Evolutionary conservation across 2,888 invertebrate species (phyloP).

Genomic region (Hartigia nigra): DNA sequence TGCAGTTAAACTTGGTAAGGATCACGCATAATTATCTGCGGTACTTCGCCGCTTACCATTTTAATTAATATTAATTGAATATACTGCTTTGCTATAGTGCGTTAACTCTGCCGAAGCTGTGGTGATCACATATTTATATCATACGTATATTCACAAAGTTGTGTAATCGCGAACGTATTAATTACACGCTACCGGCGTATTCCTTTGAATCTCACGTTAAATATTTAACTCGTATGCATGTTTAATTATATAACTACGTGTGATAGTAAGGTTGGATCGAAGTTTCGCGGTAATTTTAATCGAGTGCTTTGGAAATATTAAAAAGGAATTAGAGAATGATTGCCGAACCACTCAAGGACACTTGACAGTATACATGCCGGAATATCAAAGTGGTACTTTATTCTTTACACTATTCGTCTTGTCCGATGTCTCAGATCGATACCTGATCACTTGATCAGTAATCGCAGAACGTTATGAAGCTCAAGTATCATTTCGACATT

Average conservation of each 20-base stretch:
- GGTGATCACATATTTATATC: not conserved
- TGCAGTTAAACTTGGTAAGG: not conserved
- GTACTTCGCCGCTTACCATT: conserved; percentile 37
- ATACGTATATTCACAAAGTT: not conserved
- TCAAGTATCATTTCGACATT: not conserved
- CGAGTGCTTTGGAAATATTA: not conserved
- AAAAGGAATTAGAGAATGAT: not conserved
- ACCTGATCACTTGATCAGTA: not conserved
- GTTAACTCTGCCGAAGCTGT: not conserved
- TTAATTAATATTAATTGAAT: conserved; percentile 62
- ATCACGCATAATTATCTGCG: conserved; percentile 35
- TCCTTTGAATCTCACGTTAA: conserved; percentile 48
- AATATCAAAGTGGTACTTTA: not conserved
- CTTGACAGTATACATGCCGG: not conserved
- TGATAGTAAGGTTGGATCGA: conserved; percentile 24
- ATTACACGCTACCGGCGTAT: conserved; percentile 34
- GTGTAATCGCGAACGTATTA: not conserved
- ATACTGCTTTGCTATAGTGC: conserved; percentile 31
- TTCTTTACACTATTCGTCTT: not conserved
- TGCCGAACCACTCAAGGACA: not conserved
- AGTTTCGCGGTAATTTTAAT: not conserved
- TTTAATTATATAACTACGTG: conserved; percentile 55
- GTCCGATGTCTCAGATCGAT: not conserved
- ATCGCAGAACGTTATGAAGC: not conserved
- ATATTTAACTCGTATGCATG: conserved; percentile 38